Percentiles rank a stretch among this genome's conserved stretches.
These are phyloP conservation scores for Hippocampus kuda DNA, from an alignment of 2,797 vertebrate genomes.

Conservation along the genomic window DNA sequence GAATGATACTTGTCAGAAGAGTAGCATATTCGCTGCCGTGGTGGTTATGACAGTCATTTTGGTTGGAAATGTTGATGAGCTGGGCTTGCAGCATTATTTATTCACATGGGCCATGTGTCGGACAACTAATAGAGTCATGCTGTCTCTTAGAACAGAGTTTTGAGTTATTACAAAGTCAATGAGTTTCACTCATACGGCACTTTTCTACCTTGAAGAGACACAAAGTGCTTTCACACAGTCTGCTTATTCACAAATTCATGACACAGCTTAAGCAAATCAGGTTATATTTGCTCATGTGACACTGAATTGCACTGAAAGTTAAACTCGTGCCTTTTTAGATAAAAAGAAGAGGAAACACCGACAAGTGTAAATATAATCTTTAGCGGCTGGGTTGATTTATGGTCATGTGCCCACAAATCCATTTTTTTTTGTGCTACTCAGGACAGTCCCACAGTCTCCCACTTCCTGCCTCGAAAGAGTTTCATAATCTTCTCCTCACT, in stretches of 20 bases:
- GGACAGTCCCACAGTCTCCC: slow-evolving; percentile 27
- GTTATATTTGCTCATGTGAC: background rate
- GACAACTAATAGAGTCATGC: background rate
- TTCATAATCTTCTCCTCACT: slow-evolving; percentile 51
- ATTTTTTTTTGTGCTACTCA: slow-evolving; percentile 10
- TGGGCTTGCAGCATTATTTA: too few relatives aligned
- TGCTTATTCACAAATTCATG: background rate
- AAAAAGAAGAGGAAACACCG: background rate
- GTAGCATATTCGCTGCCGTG: too few relatives aligned
- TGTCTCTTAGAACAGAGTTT: background rate
- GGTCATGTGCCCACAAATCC: slow-evolving; percentile 18
- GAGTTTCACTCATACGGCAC: background rate
- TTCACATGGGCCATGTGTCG: too few relatives aligned
- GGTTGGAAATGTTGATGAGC: too few relatives aligned
- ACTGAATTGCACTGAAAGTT: background rate
- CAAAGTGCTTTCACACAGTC: background rate
- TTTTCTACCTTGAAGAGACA: background rate
- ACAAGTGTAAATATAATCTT: background rate
- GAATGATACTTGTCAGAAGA: too few relatives aligned
- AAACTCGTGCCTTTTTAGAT: background rate
- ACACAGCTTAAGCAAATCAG: background rate
- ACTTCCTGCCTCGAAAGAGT: slow-evolving; percentile 39
- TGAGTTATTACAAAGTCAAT: background rate
- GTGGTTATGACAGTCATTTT: too few relatives aligned
- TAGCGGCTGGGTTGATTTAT: slow-evolving; percentile 13